phyloP scores from a whole-genome alignment of 2,888 invertebrate species.

The Rhamphomyia laevipes region DNA sequence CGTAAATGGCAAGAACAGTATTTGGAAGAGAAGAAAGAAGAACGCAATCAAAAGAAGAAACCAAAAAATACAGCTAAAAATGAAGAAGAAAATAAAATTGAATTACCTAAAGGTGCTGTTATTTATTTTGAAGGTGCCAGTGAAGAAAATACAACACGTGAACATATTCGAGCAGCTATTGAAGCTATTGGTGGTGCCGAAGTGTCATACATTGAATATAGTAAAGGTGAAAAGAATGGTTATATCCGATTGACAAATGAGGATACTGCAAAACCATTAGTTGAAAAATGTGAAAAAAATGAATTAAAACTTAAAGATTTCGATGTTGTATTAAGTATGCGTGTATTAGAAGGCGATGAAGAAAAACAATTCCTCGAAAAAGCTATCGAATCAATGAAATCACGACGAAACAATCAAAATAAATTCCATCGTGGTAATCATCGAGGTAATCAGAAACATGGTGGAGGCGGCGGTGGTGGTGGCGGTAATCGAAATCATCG shows the following conservation, averaged over 20 bases:
- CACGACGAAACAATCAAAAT: constrained; percentile 41
- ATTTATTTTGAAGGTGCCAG: constrained; percentile 52
- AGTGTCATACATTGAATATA: constrained; percentile 65
- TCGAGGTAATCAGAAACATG: constrained; percentile 14
- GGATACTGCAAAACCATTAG: constrained; percentile 52
- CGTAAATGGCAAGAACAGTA: constrained; percentile 62
- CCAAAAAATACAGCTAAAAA: constrained; percentile 34
- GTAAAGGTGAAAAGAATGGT: constrained; percentile 59
- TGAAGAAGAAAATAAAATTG: constrained; percentile 30
- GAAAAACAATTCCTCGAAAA: constrained; percentile 54
- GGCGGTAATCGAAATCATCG: constrained; percentile 24
- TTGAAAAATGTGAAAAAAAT: constrained; percentile 50
- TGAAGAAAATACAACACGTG: constrained; percentile 50
- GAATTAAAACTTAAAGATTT: constrained; percentile 39
- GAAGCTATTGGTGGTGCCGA: constrained; percentile 29
- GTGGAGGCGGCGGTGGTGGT: too few relatives aligned
- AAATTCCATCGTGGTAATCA: constrained; percentile 24
- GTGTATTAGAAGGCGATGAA: constrained; percentile 57
- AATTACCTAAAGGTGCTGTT: constrained; percentile 60
- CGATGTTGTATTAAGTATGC: constrained; percentile 43
- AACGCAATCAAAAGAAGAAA: constrained; percentile 49
- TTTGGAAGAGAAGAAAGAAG: constrained; percentile 52
- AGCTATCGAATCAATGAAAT: constrained; percentile 48
- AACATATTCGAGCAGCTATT: constrained; percentile 62
- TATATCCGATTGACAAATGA: constrained; percentile 60